Evolutionary conservation across 2,797 vertebrate species (phyloP).

Genomic region (Hyperoplus lanceolatus): DNA sequence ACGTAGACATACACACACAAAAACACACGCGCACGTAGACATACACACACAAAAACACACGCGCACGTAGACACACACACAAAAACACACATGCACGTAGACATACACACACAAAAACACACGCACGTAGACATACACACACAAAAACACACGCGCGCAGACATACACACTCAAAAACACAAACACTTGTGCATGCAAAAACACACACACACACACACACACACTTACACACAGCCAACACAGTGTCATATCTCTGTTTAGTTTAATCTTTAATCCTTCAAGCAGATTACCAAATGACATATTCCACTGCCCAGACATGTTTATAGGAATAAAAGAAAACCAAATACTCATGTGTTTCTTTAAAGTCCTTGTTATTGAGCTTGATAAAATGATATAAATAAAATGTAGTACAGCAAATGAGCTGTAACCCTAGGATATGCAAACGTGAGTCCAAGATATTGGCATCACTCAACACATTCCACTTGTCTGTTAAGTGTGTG

Average conservation of each 20-base stretch:
- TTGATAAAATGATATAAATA: no score
- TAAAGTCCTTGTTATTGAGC: no score
- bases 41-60: slow-evolving; percentile 15
- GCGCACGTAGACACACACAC: slow-evolving; percentile 14
- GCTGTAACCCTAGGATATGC: background rate
- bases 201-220: slow-evolving; percentile 8
- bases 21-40: background rate
- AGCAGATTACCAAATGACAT: slow-evolving; percentile 12
- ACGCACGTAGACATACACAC: slow-evolving; percentile 8
- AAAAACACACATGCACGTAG: slow-evolving; percentile 7
- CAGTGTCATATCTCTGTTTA: slow-evolving; percentile 1
- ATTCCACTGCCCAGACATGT: slow-evolving; percentile 1
- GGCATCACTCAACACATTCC: background rate
- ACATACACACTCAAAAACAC: no score
- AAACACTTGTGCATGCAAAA: background rate
- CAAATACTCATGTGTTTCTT: background rate
- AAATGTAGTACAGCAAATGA: background rate
- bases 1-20: slow-evolving; percentile 16
- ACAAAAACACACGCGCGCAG: slow-evolving; percentile 5
- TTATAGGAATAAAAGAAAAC: background rate
- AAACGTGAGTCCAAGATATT: background rate
- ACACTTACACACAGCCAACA: slow-evolving; percentile 1
- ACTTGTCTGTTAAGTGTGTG: background rate
- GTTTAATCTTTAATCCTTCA: slow-evolving; percentile 44
- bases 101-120: background rate